phyloP scores from a whole-genome alignment of 1,140 invertebrate genomes.

The Heliconius himera region DNA sequence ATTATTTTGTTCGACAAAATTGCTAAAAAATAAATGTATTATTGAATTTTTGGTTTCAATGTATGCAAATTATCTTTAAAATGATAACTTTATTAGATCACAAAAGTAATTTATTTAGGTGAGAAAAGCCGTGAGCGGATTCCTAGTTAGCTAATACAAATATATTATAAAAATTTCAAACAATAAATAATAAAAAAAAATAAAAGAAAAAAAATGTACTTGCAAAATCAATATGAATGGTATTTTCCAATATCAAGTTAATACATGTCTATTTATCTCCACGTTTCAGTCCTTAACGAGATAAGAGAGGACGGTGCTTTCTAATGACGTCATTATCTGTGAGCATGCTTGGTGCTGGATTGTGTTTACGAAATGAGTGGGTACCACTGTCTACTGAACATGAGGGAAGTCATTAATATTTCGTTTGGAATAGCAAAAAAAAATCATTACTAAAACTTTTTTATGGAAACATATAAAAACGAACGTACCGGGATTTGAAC shows the following conservation, averaged over 20 bases:
- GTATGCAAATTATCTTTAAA: no score
- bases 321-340: slow-evolving; percentile 15
- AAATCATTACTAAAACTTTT: no score
- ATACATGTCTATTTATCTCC: slow-evolving; percentile 13
- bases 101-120: no score
- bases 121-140: no score
- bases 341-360: slow-evolving; percentile 3
- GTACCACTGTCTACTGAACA: neutral
- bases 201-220: neutral
- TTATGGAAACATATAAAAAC: no score
- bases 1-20: no score
- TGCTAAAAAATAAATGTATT: no score
- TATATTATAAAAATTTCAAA: neutral
- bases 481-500: no score
- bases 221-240: neutral
- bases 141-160: neutral
- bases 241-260: slow-evolving; percentile 4
- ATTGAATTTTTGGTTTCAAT: no score
- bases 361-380: neutral
- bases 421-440: neutral
- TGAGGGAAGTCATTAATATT: neutral
- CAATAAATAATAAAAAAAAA: neutral
- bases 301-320: slow-evolving; percentile 1
- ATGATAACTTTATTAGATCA: no score
- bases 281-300: slow-evolving; percentile 4